These are phyloP conservation scores for Musca vetustissima DNA, from an alignment of 1,140 invertebrate species.

Conservation along the genomic window DNA sequence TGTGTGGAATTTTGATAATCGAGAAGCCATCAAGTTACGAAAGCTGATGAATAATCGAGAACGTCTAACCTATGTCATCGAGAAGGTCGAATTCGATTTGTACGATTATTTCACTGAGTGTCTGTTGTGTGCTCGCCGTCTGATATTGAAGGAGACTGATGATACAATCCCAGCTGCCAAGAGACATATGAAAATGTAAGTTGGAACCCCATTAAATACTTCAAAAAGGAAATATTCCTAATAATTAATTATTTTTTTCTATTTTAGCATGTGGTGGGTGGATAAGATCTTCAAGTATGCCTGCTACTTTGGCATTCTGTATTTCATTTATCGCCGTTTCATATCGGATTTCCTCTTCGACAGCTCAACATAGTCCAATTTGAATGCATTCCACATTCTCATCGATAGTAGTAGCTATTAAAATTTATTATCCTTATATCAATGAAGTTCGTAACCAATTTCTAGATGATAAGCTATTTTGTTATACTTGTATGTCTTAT, in stretches of 20 bases:
- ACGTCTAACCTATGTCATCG: conserved; percentile 66
- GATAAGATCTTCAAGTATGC: conserved; percentile 48
- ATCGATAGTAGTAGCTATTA: no score
- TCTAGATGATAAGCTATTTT: no score
- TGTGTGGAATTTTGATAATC: conserved; percentile 77
- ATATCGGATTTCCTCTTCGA: conserved; percentile 34
- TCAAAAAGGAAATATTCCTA: neutral
- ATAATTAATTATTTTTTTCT: neutral
- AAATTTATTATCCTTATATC: no score
- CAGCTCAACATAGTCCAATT: no score
- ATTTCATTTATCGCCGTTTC: conserved; percentile 46
- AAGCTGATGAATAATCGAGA: conserved; percentile 66
- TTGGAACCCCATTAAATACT: conserved; percentile 49
- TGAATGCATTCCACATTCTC: no score
- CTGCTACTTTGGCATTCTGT: conserved; percentile 45
- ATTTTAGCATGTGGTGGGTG: conserved; percentile 53
- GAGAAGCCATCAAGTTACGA: conserved; percentile 60
- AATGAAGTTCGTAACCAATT: no score
- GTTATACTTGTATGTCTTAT: no score
- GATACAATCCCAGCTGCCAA: conserved; percentile 78
- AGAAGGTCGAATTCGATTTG: conserved; percentile 71
- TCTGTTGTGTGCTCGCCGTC: conserved; percentile 70
- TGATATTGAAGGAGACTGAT: conserved; percentile 81
- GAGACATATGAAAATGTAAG: conserved; percentile 76
- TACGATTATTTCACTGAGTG: conserved; percentile 74